phyloP scores from a whole-genome alignment of 2,888 invertebrate genomes.

The Drosophila rellima region DNA sequence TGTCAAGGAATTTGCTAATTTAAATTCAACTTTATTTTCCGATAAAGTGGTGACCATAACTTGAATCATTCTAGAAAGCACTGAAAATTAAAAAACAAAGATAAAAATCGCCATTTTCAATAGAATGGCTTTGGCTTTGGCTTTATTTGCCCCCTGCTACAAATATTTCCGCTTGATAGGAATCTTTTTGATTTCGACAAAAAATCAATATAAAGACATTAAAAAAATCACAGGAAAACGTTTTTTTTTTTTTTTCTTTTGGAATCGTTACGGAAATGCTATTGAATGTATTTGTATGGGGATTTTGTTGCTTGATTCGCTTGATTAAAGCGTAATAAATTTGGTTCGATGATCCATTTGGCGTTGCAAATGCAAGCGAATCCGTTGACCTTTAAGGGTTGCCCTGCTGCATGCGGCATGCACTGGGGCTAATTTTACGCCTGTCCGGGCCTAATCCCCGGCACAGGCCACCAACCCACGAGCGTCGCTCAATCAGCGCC shows the following conservation, averaged over 20 bases:
- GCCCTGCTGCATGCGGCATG: not conserved
- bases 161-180: slow-evolving; percentile 20
- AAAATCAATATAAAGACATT: slow-evolving; percentile 20
- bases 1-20: slow-evolving; percentile 2
- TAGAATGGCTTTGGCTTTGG: not conserved
- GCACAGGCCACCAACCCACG: slow-evolving; percentile 34
- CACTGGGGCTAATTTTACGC: slow-evolving; percentile 60
- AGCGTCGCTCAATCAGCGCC: slow-evolving; percentile 75
- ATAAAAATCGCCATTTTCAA: slow-evolving; percentile 3
- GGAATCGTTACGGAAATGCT: slow-evolving; percentile 9
- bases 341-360: slow-evolving; percentile 32
- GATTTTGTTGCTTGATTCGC: slow-evolving; percentile 17
- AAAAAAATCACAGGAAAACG: slow-evolving; percentile 2
- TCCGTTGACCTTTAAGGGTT: slow-evolving; percentile 43
- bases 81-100: not conserved
- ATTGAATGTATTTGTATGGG: slow-evolving; percentile 15
- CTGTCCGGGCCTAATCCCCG: slow-evolving; percentile 58
- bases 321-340: slow-evolving; percentile 18
- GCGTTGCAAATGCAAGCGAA: slow-evolving; percentile 51
- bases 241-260: too few relatives aligned
- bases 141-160: not conserved
- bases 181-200: slow-evolving; percentile 18
- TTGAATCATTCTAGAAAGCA: not conserved
- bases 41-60: not conserved
- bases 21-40: not conserved